Evolutionary conservation across 2,888 invertebrate genomes (phyloP), one percentile per base, ranked within the genome.

Genomic region (Sphaerophoria rueppellii): DNA sequence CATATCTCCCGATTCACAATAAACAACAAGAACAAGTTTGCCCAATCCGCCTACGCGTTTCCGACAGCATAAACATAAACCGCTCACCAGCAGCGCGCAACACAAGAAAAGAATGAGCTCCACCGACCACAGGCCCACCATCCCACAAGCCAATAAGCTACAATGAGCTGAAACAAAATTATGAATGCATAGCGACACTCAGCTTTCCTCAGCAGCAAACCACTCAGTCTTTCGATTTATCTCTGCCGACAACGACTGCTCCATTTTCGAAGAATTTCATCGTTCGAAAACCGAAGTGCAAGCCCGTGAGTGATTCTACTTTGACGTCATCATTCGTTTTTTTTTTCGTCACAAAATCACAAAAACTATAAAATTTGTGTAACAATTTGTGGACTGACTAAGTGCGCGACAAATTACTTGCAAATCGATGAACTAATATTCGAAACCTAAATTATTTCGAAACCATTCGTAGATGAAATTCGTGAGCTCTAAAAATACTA

Each of bases 211-310:
- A 77, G 55, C 69, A 72, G 57, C 61, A 43, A 77, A 69, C 60
- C 60, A 72, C 67, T 83, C 79, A 83, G 83, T 83, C 83, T 83
- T 83, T 76, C 72, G 57, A 76, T 69, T 72, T 61, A 57, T 61
- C 79, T 83, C 83, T 79, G 67, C 79, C 72, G 72, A 79, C 67
- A 60, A 75, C 71, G 83, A 52, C 79, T 67, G 65, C 7, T 71
- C 43, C 54, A 24, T 12, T 6, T 14, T 12, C 7, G 34, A 6
- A 37, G 52, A 43, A 32, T 6, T 3, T 34, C n/a, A n/a, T 32
- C 24, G 24, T 24, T 24, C 24, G 24, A 24, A 24, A 24, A 24
- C 24, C 24, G 9, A 11, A 40, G 4, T 43, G 9, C 9, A 1
- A 16, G 16, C 16, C 16, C 16, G 16, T 16, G 48, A 55, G 58